Evolutionary conservation across 2,888 invertebrate species (phyloP).

Genomic region (Hirtodrosophila cameraria): DNA sequence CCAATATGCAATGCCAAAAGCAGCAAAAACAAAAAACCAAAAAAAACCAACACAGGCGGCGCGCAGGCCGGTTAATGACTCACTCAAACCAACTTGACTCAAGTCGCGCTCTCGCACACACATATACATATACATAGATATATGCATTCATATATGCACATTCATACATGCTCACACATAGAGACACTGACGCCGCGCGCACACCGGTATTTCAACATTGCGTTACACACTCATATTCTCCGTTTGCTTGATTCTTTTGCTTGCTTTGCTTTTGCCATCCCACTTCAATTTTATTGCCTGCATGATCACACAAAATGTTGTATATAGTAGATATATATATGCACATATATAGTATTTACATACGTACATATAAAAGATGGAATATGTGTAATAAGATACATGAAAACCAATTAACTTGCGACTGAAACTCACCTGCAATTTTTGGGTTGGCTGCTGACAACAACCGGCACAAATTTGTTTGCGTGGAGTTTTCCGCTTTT

Average conservation of each 20-base stretch:
- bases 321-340: neutral
- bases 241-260: slow-evolving; percentile 36
- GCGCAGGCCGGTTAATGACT: slow-evolving; percentile 74
- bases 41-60: slow-evolving; percentile 38
- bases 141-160: slow-evolving; percentile 7
- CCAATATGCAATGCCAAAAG: slow-evolving; percentile 36
- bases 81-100: slow-evolving; percentile 58
- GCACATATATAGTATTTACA: neutral
- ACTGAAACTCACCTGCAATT: slow-evolving; percentile 53
- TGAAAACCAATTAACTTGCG: slow-evolving; percentile 42
- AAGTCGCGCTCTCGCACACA: slow-evolving; percentile 35
- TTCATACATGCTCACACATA: slow-evolving; percentile 1
- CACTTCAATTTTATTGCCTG: slow-evolving; percentile 50
- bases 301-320: slow-evolving; percentile 42
- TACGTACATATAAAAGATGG: slow-evolving; percentile 1
- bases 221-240: slow-evolving; percentile 61
- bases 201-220: slow-evolving; percentile 73
- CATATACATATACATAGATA: slow-evolving; percentile 15
- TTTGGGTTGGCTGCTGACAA: slow-evolving; percentile 47
- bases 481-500: slow-evolving; percentile 41
- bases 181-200: slow-evolving; percentile 42
- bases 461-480: slow-evolving; percentile 58
- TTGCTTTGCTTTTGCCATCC: slow-evolving; percentile 47
- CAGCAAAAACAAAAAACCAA: slow-evolving; percentile 15
- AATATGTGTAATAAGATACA: slow-evolving; percentile 13